Conservation (phyloP, 2,113 vertebrate species). For the Mixornis gularis region DNA sequence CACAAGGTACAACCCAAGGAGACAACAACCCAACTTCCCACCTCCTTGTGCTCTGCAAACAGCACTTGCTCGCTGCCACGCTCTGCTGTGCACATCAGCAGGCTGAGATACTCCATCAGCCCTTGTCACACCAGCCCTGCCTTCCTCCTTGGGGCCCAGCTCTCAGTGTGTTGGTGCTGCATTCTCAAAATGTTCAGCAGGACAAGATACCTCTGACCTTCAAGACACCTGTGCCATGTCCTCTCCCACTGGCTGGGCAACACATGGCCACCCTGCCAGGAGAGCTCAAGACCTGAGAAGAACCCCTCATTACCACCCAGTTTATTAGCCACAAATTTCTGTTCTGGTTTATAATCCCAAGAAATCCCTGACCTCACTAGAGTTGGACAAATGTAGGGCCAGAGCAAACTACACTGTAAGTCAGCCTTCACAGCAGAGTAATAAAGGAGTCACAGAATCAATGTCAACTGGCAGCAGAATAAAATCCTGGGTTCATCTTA, state of each 20-base stretch:
- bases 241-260: background rate
- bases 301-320: background rate
- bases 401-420: background rate
- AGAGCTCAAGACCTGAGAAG: background rate
- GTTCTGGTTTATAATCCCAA: background rate
- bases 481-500: background rate
- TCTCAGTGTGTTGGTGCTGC: fast-evolving
- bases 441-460: background rate
- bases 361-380: background rate
- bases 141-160: background rate
- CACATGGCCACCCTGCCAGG: background rate
- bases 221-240: background rate
- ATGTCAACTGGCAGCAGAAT: background rate
- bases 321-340: background rate
- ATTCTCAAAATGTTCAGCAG: background rate
- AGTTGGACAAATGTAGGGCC: background rate
- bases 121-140: background rate
- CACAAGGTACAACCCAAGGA: background rate
- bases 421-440: background rate
- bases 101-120: background rate
- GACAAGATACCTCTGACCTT: background rate
- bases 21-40: background rate
- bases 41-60: background rate
- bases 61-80: background rate
- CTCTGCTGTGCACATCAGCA: background rate